Evolutionary conservation across 2,888 invertebrate genomes (phyloP).

Genomic region (Polydrusus tereticollis): DNA sequence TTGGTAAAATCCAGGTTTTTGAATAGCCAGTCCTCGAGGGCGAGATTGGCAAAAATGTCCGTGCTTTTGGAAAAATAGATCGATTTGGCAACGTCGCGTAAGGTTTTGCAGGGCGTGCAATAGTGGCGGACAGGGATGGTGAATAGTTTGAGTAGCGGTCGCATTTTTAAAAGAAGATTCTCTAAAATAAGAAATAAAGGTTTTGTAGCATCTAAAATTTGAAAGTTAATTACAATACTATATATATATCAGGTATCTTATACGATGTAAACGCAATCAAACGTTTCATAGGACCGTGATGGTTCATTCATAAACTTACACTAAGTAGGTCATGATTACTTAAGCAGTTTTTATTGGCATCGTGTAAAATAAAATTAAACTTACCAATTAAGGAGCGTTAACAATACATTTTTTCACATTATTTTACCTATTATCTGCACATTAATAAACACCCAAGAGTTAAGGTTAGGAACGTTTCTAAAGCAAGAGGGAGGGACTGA

Average conservation of each 20-base stretch:
- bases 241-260: background rate
- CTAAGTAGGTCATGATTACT: background rate
- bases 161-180: background rate
- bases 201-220: background rate
- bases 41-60: slow-evolving; percentile 93
- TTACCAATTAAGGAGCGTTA: background rate
- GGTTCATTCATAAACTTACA: background rate
- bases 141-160: slow-evolving; percentile 6
- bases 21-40: slow-evolving; percentile 97
- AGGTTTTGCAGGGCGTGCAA: background rate
- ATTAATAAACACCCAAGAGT: background rate
- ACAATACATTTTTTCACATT: background rate
- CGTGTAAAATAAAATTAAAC: background rate
- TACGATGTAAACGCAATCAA: background rate
- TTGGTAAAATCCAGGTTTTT: slow-evolving; percentile 85
- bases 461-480: background rate
- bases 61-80: slow-evolving; percentile 93
- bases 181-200: background rate
- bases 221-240: background rate
- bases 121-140: background rate
- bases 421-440: background rate
- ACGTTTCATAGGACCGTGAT: background rate
- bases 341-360: background rate
- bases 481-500: background rate
- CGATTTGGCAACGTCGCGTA: slow-evolving; percentile 77